phyloP scores from a whole-genome alignment of 2,797 vertebrate species.

The Triplophysa yarkandensis region DNA sequence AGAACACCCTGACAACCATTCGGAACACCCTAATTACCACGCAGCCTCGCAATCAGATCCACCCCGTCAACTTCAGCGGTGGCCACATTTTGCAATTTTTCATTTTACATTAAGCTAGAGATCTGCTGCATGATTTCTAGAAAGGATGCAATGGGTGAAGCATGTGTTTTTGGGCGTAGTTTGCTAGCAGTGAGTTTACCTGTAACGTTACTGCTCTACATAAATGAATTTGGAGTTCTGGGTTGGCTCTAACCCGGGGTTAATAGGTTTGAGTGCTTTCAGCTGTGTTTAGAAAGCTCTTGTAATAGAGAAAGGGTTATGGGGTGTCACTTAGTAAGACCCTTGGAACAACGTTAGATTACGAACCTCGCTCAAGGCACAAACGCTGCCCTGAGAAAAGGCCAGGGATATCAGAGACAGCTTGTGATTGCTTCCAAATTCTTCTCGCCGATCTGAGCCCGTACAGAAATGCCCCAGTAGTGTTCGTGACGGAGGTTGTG shows the following conservation, averaged over 20 bases:
- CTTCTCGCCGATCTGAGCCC: neutral
- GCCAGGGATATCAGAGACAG: conserved; percentile 49
- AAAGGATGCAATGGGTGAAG: neutral
- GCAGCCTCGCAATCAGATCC: neutral
- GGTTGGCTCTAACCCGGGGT: conserved; percentile 34
- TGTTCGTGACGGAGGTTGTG: neutral
- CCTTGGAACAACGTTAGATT: conserved; percentile 38
- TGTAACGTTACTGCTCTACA: conserved; percentile 18
- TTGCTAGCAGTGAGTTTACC: neutral
- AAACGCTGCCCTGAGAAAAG: conserved; percentile 59
- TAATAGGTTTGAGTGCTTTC: conserved; percentile 44
- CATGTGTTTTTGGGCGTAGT: conserved; percentile 32
- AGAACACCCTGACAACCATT: neutral
- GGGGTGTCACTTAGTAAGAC: conserved; percentile 39
- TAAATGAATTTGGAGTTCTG: conserved; percentile 38
- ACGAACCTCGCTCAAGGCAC: conserved; percentile 47
- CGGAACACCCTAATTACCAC: neutral
- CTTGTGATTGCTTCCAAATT: neutral
- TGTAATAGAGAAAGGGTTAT: conserved; percentile 45
- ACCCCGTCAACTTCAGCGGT: neutral
- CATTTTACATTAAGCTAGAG: too few relatives aligned
- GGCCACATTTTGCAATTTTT: neutral
- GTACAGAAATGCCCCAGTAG: conserved; percentile 24
- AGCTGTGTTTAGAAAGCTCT: conserved; percentile 41
- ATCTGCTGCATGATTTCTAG: too few relatives aligned